Base-by-base conservation (phyloP, 2,797 vertebrate genomes). In the Diplodus sargus region DNA sequence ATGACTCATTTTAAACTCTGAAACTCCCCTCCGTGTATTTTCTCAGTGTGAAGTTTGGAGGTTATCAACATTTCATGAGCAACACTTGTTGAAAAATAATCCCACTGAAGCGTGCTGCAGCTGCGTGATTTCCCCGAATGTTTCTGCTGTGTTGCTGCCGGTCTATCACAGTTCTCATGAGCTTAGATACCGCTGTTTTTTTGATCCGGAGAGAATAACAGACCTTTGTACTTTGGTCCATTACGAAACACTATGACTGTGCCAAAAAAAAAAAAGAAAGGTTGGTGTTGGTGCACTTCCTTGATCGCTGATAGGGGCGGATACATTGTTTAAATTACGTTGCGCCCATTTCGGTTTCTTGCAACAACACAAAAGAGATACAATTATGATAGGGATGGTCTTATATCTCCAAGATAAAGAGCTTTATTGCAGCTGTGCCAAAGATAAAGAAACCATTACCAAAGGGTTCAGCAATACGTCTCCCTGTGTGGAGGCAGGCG, bases 401-500 rank as follows among this genome's bases (percentile, higher is more conserved):
- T 72, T 23, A 1, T 42, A 70, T 84, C 78, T 69, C 39, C 17
- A 15, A 65, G 81, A 78, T 74, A 74, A 65, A 70, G 60, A 60
- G 64, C 60, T 81, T 76, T 72, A 69, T 53, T 74, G 70, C 47
- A 72, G 39, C 74, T n/a, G 64, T 74, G 64, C 71, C 74, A 57
- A 53, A 74, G 79, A 90, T 86, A 85, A 84, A 60, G 52, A 72
- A 70, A 76, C 54, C 48, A 72, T 82, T 76, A 78, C 20, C 48
- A 65, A 80, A 70, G 25, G 43, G 15, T 71, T 76, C 48, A 59
- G 66, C 25, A 59, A 57, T 4, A 15, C 2, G 13, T 18, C 12
- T 66, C 12, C 28, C 30, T 73, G 64, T 56, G 20, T 52, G 43
- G 17, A 12, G 70, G 30, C 57, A 49, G 47, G 14, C 61, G 5